phyloP scores from a whole-genome alignment of 1,140 invertebrate genomes.

The Cotesia vestalis region DNA sequence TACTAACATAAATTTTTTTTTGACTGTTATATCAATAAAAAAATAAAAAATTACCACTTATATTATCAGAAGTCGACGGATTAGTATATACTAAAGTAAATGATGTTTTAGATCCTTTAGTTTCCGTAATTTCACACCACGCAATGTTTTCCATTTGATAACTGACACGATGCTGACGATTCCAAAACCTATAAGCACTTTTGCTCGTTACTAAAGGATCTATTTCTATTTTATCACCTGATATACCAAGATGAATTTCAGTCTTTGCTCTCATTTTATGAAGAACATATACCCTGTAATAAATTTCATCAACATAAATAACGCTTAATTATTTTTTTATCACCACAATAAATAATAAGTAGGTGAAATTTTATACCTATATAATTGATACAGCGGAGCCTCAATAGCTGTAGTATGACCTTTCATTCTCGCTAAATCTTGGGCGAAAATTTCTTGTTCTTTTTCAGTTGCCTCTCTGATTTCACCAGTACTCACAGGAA shows the following conservation, averaged over 20 bases:
- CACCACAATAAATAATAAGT: not conserved
- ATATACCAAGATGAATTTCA: conserved; percentile 86
- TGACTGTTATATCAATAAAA: conserved; percentile 18
- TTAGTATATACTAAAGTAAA: conserved; percentile 73
- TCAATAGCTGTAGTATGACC: conserved; percentile 79
- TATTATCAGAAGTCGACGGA: conserved; percentile 51
- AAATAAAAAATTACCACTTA: conserved; percentile 50
- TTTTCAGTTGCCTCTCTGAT: conserved; percentile 57
- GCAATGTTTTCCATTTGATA: conserved; percentile 87
- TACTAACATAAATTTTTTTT: too few relatives aligned
- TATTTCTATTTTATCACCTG: conserved; percentile 90
- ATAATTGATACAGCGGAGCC: conserved; percentile 86
- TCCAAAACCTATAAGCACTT: conserved; percentile 77
- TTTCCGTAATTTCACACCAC: conserved; percentile 82
- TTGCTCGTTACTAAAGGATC: conserved; percentile 78
- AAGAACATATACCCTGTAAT: conserved; percentile 74
- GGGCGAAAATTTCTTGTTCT: conserved; percentile 56
- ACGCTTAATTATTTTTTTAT: not conserved
- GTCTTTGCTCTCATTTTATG: conserved; percentile 83
- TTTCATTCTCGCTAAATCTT: conserved; percentile 71
- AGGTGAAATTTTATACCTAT: conserved; percentile 57
- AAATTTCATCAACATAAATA: conserved; percentile 8
- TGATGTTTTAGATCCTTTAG: conserved; percentile 70
- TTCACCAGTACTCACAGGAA: conserved; percentile 48
- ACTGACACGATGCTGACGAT: conserved; percentile 74